A percentile compares a stretch with the other conserved stretches of the same genome.
phyloP scores from a whole-genome alignment of 1,140 invertebrate genomes.

The Pseudomyrmex dendroicus region DNA sequence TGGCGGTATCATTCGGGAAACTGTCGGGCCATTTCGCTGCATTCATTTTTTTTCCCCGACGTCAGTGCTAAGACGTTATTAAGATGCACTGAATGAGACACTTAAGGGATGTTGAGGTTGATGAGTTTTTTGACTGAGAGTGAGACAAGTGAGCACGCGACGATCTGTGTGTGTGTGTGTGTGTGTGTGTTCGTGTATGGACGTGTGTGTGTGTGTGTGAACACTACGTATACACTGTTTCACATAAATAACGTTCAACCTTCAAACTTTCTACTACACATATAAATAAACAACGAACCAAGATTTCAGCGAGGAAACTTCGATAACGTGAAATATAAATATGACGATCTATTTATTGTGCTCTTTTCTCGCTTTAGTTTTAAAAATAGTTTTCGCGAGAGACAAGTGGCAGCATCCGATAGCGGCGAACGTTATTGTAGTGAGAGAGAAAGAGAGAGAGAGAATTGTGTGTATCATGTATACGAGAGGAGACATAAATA shows the following conservation, averaged over 20 bases:
- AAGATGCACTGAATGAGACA: not conserved
- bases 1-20: slow-evolving; percentile 13
- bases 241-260: not conserved
- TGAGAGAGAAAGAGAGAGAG: too few relatives aligned
- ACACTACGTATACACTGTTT: too few relatives aligned
- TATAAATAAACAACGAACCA: not conserved
- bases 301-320: not conserved
- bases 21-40: slow-evolving; percentile 1
- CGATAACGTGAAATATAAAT: too few relatives aligned
- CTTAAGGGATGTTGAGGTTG: not conserved
- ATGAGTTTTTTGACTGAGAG: slow-evolving; percentile 8
- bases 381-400: not conserved
- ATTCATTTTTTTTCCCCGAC: slow-evolving; percentile 26
- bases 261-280: not conserved
- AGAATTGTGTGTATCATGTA: not conserved
- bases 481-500: not conserved
- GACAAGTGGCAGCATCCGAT: too few relatives aligned
- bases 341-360: not conserved
- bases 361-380: not conserved
- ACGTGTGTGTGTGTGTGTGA: too few relatives aligned
- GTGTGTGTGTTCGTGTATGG: too few relatives aligned
- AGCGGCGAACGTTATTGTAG: too few relatives aligned
- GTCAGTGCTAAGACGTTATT: not conserved
- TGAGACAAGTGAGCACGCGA: too few relatives aligned
- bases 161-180: too few relatives aligned